Percentiles rank a stretch among this genome's conserved stretches.
Evolutionary conservation across 2,797 vertebrate genomes (phyloP).

Genomic region (Pseudotriccus pelzelni): DNA sequence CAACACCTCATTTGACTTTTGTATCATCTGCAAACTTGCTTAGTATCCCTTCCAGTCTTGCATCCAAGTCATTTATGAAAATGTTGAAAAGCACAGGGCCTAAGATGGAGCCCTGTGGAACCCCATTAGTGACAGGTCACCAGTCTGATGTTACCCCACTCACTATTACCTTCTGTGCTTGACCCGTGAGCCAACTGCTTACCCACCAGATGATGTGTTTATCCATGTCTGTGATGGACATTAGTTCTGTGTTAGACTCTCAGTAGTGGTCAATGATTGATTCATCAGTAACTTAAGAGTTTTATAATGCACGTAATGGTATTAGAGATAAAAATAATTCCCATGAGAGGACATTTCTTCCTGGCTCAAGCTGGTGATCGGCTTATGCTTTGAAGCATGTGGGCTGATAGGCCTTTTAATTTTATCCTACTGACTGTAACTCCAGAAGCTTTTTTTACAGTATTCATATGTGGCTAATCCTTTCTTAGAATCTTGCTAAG

Average conservation of each 20-base stretch:
- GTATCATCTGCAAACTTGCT: neutral
- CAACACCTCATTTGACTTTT: neutral
- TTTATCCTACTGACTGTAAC: slow-evolving; percentile 13
- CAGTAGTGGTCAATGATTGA: neutral
- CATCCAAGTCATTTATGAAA: neutral
- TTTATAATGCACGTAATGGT: neutral
- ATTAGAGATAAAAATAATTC: slow-evolving; percentile 28
- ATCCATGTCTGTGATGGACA: neutral
- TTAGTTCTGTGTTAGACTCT: neutral
- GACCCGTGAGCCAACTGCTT: neutral
- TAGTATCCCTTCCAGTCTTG: neutral
- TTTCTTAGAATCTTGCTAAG: slow-evolving; percentile 17
- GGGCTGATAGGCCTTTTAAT: slow-evolving; percentile 15
- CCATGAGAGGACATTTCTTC: neutral
- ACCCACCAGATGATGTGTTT: neutral
- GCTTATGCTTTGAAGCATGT: slow-evolving; percentile 11
- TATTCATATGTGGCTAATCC: slow-evolving; percentile 33
- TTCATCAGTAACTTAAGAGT: neutral
- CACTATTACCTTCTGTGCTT: neutral
- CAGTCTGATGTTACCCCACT: neutral
- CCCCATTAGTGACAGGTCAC: neutral
- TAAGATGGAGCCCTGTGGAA: neutral
- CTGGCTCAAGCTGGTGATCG: neutral
- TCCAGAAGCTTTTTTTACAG: slow-evolving; percentile 18
- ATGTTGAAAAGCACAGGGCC: neutral